Base-by-base conservation (phyloP, 37 sponge, comb jelly and placozoan species). In the Theonella swinhoei region DNA sequence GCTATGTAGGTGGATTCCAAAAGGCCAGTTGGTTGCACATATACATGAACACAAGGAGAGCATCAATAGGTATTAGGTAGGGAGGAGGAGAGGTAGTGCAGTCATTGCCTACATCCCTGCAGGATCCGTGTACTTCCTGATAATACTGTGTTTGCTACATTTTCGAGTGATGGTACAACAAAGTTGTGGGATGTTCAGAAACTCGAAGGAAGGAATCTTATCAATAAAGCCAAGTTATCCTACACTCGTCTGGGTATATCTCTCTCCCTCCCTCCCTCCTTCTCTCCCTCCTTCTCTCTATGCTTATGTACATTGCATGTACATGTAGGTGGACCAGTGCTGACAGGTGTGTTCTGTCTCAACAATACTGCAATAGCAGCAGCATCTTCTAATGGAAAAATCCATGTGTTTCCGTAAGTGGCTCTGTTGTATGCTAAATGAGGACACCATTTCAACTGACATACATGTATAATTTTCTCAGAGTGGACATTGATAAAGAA, bases 131-230 rank as follows among this genome's bases (percentile, higher is more conserved):
- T 88, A 32, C 63, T 70, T 14, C 47, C 35, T n/a, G 88, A 93
- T 64, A 84, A 63, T 30, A 76, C 91, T 5, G 43, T 91, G n/a
- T 90, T 93, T 79, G 98, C 89, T 29, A 91, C 98, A 7, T 95
- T 91, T 76, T 98, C 96, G 2, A 81, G 88, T 63, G 98, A 98
- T 73, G 89, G 96, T 19, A 71, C 85, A 28, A 75, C 94, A 22
- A 98, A 98, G 77, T 72, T 98, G 0, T 98, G 98, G 98, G 87
- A 95, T 39, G 80, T 88, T 23, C 39, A 59, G n/a, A 85, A 87
- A 47, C 77, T 95, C 59, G 98, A 98, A 34, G 87, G 87, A 3
- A 87, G 78, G 76, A 87, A 79, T 1, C 70, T 87, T 20, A 83
- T 91, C 41, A 88, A 75, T 39, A 93, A 91, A 43, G 67, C 94